Base-by-base conservation (phyloP, 2,797 vertebrate species). In the Bucorvus abyssinicus region DNA sequence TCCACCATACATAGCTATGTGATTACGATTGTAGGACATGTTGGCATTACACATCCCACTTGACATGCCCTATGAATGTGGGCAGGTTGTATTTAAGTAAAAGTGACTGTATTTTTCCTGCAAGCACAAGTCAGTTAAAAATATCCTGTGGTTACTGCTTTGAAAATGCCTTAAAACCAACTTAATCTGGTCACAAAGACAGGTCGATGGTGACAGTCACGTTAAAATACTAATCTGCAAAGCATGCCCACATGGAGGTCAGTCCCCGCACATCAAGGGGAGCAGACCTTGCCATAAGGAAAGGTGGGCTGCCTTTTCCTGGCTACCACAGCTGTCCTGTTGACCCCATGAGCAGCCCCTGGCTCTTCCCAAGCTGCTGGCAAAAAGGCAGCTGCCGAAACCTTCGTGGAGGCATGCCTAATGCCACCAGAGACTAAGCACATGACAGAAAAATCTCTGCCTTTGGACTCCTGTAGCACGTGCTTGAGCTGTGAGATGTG, bases 41-140 rank as follows among this genome's bases (percentile, higher is more conserved):
- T 63, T 94, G 90, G 69, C 80, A 81, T 95, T 75, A 90, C 83
- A 93, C 87, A 88, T 90, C 90, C 94, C 76, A 93, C 94, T 86
- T 91, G 87, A 81, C 80, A 36, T 84, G 92, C 69, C 93, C 88
- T 65, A 10, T 78, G 76, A 64, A 93, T 0, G 57, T 86, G 85
- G 85, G 90, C 83, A 75, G 76, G 45, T 44, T 96, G 53, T 44
- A 36, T 61, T 91, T 91, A 91, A 91, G 78, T 91, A 93, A 76
- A 90, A 95, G 71, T 49, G 45, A 64, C 82, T 88, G 3, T 88
- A 57, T 90, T 77, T 86, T 74, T 64, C 91, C 65, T 86, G 49
- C 26, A 44, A 85, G 68, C 79, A 68, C 63, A 95, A 93, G 38
- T 24, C 87, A 81, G 71, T 74, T 91, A 89, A 96, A 92, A 93